Evolutionary conservation across 1,140 invertebrate species (phyloP).

Genomic region (Trinorchestia longiramus): DNA sequence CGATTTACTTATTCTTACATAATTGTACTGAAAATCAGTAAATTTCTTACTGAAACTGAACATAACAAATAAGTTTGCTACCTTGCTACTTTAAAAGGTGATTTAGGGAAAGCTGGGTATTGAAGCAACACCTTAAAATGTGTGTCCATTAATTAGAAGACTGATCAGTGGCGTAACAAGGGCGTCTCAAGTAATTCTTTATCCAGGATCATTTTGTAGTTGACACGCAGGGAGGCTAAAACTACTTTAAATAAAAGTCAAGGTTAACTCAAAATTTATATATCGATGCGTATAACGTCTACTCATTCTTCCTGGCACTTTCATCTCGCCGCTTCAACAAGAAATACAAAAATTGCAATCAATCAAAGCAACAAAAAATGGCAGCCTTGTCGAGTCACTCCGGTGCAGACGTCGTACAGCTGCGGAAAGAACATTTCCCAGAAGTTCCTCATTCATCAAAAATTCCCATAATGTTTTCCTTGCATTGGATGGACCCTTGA

Average conservation of each 20-base stretch:
- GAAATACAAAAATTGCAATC: slow-evolving; percentile 37
- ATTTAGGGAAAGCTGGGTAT: too few relatives aligned
- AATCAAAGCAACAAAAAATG: slow-evolving; percentile 23
- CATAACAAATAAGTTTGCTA: too few relatives aligned
- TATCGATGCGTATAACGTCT: slow-evolving; percentile 1
- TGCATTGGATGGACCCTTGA: not conserved
- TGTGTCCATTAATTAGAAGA: not conserved
- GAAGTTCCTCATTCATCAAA: not conserved
- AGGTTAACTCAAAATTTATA: slow-evolving; percentile 5
- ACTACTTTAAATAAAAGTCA: not conserved
- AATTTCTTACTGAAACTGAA: too few relatives aligned
- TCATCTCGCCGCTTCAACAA: slow-evolving; percentile 48
- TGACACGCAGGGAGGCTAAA: not conserved
- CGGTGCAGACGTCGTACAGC: not conserved
- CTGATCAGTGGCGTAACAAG: not conserved
- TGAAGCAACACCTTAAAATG: too few relatives aligned
- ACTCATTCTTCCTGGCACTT: not conserved
- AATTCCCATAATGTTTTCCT: not conserved
- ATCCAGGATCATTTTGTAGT: not conserved
- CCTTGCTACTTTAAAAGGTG: too few relatives aligned
- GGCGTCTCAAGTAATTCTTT: not conserved
- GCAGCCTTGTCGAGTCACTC: slow-evolving; percentile 45
- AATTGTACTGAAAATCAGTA: too few relatives aligned
- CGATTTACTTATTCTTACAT: too few relatives aligned
- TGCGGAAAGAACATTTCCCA: not conserved